Evolutionary conservation across 2,888 invertebrate species (phyloP).

Genomic region (Stenurella melanura): DNA sequence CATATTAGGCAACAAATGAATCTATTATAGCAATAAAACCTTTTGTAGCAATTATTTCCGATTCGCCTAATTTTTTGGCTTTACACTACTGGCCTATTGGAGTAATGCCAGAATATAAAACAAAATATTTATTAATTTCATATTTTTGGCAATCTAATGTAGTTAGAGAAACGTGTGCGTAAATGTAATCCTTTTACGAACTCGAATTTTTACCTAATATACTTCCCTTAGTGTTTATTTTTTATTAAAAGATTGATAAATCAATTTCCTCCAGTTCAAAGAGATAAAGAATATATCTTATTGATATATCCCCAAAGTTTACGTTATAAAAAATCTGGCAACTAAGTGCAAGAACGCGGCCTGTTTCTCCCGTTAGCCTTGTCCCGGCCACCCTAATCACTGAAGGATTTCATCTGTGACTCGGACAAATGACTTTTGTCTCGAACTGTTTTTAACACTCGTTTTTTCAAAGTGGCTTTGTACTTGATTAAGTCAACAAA

Average conservation of each 20-base stretch:
- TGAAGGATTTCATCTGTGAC: conserved; percentile 37
- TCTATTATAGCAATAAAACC: too few relatives aligned
- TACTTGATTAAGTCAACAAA: conserved; percentile 41
- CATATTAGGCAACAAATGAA: too few relatives aligned
- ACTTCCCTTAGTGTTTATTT: conserved; percentile 9
- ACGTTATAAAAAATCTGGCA: conserved; percentile 10
- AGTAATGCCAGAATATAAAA: too few relatives aligned
- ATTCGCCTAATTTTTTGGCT: too few relatives aligned
- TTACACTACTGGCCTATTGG: too few relatives aligned
- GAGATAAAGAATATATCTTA: conserved; percentile 16
- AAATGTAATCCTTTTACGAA: too few relatives aligned
- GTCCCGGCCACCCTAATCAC: conserved; percentile 39
- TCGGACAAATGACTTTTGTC: conserved; percentile 41
- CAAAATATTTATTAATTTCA: too few relatives aligned
- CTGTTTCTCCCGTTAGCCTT: conserved; percentile 23
- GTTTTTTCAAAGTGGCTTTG: conserved; percentile 37
- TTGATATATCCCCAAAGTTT: conserved; percentile 25
- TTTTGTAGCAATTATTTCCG: too few relatives aligned
- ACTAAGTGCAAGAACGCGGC: conserved; percentile 11
- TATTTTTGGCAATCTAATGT: too few relatives aligned
- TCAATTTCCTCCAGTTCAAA: conserved; percentile 14
- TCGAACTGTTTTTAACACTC: conserved; percentile 37
- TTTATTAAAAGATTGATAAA: conserved; percentile 11
- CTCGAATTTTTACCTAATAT: neutral
- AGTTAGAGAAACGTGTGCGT: too few relatives aligned